Conservation (phyloP, 2,888 invertebrate genomes). For the Craniophora ligustri region DNA sequence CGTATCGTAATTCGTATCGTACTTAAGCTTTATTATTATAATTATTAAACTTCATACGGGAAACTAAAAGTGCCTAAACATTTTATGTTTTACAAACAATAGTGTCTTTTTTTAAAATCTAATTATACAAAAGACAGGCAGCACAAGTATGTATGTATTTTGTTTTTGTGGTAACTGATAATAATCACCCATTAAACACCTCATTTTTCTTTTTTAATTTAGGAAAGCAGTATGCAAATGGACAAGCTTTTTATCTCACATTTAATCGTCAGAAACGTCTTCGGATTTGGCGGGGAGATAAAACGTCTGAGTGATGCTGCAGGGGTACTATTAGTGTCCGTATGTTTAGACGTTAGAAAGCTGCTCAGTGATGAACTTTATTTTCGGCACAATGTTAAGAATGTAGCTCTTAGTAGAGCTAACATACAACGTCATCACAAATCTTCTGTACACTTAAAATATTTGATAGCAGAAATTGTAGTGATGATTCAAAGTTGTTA, state of each 20-base stretch:
- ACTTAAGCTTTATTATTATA: conserved; percentile 16
- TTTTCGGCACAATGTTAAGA: conserved; percentile 39
- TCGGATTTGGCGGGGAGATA: conserved; percentile 62
- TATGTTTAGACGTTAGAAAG: conserved; percentile 52
- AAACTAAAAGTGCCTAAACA: no score
- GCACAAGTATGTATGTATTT: conserved; percentile 23
- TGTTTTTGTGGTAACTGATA: conserved; percentile 39
- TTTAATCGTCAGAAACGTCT: conserved; percentile 60
- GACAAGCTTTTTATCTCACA: conserved; percentile 60
- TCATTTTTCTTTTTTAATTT: conserved; percentile 63
- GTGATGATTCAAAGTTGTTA: conserved; percentile 16
- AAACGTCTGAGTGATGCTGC: conserved; percentile 55
- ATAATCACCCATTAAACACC: conserved; percentile 60
- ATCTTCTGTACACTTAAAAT: conserved; percentile 1
- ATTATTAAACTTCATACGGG: no score
- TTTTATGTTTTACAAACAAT: no score
- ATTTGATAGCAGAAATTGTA: conserved; percentile 2
- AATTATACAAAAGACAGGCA: conserved; percentile 28
- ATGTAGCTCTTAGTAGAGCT: conserved; percentile 21
- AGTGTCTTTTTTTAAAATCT: conserved; percentile 30
- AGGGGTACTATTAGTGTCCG: conserved; percentile 55
- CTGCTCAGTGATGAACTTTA: conserved; percentile 45
- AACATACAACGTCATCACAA: not conserved
- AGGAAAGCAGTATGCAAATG: conserved; percentile 64
- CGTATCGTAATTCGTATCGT: conserved; percentile 15